phyloP scores from a whole-genome alignment of 1,140 invertebrate species.

The Pseudomyrmex pallidus region DNA sequence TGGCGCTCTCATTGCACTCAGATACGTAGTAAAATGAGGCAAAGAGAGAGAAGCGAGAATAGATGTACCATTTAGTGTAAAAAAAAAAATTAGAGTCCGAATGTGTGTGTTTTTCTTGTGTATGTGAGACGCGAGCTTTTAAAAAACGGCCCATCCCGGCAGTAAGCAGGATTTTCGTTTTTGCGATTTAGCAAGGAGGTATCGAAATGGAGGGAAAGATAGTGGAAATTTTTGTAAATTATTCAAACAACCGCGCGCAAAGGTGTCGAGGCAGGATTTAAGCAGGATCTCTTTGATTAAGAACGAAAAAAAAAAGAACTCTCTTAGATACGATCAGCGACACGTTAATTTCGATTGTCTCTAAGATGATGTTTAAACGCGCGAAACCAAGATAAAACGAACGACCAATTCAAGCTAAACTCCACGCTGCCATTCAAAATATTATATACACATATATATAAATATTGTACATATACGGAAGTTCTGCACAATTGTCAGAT shows the following conservation, averaged over 20 bases:
- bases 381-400: constrained; percentile 18
- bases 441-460: not conserved
- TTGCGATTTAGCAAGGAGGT: constrained; percentile 9
- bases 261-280: not conserved
- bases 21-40: not conserved
- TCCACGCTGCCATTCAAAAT: constrained; percentile 33
- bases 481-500: not conserved
- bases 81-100: not conserved
- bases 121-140: not conserved
- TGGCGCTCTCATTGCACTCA: not conserved
- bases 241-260: constrained; percentile 13
- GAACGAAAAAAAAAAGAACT: constrained; percentile 22
- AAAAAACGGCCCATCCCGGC: not conserved
- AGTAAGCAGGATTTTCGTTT: constrained; percentile 7
- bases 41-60: not conserved
- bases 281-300: not conserved
- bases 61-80: constrained; percentile 19
- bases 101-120: not conserved
- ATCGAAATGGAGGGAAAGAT: not conserved
- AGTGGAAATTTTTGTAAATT: constrained; percentile 20
- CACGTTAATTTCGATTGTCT: constrained; percentile 12
- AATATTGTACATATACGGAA: not conserved
- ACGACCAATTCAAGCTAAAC: constrained; percentile 7
- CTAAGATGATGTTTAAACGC: not conserved
- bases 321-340: not conserved